Base-by-base conservation (phyloP, 2,113 vertebrate species). In the Sigmodon hispidus region DNA sequence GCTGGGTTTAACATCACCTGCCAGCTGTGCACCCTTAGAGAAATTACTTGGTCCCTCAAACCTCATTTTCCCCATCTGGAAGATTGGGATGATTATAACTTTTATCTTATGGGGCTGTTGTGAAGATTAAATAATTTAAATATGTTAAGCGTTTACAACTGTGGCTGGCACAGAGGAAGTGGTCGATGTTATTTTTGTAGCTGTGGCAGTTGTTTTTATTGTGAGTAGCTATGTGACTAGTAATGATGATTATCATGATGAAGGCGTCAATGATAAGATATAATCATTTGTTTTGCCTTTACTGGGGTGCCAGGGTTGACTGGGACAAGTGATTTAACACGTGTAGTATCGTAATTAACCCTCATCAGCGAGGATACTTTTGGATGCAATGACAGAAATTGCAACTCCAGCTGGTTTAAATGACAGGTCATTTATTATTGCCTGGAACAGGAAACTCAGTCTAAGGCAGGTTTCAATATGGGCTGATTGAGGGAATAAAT, bases 41-140 rank as follows among this genome's bases (percentile, higher is more conserved):
- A 87, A 76, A 83, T 93, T 5, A 79, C 72, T 89, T 55, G 31
- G 69, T 59, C 67, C 94, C 50, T 89, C 86, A 69, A 86, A 79
- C 61, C 17, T 65, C 34, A 48, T 90, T 89, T 91, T 80, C 7
- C 8, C 61, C 81, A 69, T 92, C 40, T 59, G 3, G 92, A 94
- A 94, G 48, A 84, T 2, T 43, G 59, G 80, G n/a, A 72, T 87
- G 55, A 77, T 80, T 70, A 40, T 83, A 75, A 85, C 48, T 84
- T 55, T 67, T 87, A 29, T 69, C 36, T 36, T 79, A 72, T 9
- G 31, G 19, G 87, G 10, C 12, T n/a, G 22, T 67, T 81, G 17
- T 72, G 55, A 91, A 77, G 52, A 88, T 88, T 90, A 76, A 96
- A 69, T 90, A 52, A 94, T 85, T 93, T 90, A 95, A 96, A 24